Conservation (phyloP, 2,888 invertebrate genomes). For the Dolichopus griseipennis region DNA sequence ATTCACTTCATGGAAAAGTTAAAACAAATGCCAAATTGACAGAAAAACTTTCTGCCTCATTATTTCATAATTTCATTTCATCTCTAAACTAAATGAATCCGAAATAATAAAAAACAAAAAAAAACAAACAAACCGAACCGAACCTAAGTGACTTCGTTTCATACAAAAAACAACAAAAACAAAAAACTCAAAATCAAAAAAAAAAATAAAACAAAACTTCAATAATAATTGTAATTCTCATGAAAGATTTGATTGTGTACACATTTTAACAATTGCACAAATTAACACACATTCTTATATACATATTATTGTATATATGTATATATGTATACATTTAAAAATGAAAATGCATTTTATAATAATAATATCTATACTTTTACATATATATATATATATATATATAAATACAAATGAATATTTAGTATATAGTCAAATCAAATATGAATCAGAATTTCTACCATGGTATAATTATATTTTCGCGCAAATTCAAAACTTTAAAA, state of each 20-base stretch:
- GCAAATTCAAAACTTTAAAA: background rate
- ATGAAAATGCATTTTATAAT: too few relatives aligned
- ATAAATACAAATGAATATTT: too few relatives aligned
- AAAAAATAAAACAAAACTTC: too few relatives aligned
- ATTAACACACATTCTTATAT: background rate
- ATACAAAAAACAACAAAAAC: too few relatives aligned
- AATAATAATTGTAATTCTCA: background rate
- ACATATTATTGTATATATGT: background rate
- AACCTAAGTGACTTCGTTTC: too few relatives aligned
- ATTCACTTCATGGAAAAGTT: too few relatives aligned
- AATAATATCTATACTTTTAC: too few relatives aligned
- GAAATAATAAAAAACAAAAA: background rate
- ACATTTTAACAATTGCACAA: too few relatives aligned
- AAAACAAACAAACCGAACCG: background rate
- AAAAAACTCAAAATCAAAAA: too few relatives aligned
- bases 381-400: too few relatives aligned
- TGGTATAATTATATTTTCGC: constrained; percentile 4
- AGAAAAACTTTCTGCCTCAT: constrained; percentile 6
- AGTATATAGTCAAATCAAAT: background rate
- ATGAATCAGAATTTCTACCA: constrained; percentile 3
- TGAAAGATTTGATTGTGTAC: background rate
- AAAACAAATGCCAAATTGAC: background rate
- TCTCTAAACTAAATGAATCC: background rate
- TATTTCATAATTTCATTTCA: constrained; percentile 3
- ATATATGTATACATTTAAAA: background rate